phyloP scores from a whole-genome alignment of 1,140 invertebrate species.

The Contarinia nasturtii region DNA sequence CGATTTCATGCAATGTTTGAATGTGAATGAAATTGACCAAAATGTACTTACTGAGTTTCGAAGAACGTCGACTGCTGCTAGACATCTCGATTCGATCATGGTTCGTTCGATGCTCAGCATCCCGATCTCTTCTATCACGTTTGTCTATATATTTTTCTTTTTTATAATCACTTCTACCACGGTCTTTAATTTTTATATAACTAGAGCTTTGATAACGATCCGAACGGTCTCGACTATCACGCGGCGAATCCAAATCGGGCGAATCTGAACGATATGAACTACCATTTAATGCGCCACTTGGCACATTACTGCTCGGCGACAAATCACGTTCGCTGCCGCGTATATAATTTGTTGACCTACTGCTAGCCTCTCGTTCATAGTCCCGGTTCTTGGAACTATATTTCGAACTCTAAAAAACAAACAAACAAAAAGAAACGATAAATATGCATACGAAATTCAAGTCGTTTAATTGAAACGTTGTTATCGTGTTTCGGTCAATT shows the following conservation, averaged over 20 bases:
- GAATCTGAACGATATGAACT: conserved; percentile 54
- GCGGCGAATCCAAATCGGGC: conserved; percentile 42
- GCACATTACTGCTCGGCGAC: conserved; percentile 40
- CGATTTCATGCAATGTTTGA: no score
- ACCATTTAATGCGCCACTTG: conserved; percentile 54
- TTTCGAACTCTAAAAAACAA: conserved; percentile 41
- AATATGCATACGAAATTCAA: no score
- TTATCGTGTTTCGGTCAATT: no score
- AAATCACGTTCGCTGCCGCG: conserved; percentile 18
- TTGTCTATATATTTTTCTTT: conserved; percentile 77
- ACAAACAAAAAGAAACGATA: no score
- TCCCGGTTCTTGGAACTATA: conserved; percentile 39
- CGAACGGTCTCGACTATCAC: conserved; percentile 34
- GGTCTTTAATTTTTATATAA: conserved; percentile 59
- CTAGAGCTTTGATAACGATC: conserved; percentile 41
- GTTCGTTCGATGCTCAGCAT: conserved; percentile 65
- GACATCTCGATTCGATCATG: conserved; percentile 44
- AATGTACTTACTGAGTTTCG: conserved; percentile 13
- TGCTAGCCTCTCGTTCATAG: conserved; percentile 22
- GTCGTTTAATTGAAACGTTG: no score
- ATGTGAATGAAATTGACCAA: no score
- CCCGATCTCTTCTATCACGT: conserved; percentile 50
- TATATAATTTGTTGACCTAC: conserved; percentile 11
- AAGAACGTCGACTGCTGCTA: conserved; percentile 7
- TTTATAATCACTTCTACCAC: conserved; percentile 81